Conservation (phyloP, 2,797 vertebrate genomes). For the Pseudotriccus pelzelni region DNA sequence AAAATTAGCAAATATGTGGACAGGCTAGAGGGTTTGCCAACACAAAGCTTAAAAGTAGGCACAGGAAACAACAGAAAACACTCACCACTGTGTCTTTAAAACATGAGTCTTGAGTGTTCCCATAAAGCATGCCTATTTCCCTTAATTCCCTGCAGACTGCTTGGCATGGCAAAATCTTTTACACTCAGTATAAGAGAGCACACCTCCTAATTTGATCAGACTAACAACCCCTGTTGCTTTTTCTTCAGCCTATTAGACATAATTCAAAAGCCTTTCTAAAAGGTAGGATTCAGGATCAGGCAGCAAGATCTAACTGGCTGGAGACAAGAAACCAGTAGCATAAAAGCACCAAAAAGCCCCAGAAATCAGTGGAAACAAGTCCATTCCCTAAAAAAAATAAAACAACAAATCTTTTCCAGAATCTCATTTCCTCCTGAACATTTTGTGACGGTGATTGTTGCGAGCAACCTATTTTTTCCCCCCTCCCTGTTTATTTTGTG, state of each 20-base stretch:
- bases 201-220: constrained; percentile 4
- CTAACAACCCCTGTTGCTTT: background rate
- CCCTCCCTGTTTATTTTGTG: constrained; percentile 20
- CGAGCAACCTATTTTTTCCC: background rate
- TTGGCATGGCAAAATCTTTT: constrained; percentile 2
- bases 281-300: background rate
- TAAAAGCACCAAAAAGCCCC: background rate
- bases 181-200: background rate
- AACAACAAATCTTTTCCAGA: background rate
- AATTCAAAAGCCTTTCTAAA: background rate
- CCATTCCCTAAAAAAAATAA: background rate
- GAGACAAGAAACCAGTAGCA: background rate
- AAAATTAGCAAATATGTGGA: background rate
- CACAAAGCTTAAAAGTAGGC: background rate
- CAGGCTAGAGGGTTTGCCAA: background rate
- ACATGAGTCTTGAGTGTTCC: background rate
- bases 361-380: constrained; percentile 31
- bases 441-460: constrained; percentile 32
- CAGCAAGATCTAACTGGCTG: background rate
- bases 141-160: background rate
- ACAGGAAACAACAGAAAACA: background rate
- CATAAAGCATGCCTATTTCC: background rate
- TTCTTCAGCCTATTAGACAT: background rate
- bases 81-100: background rate
- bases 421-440: constrained; percentile 61